These are phyloP conservation scores for Macaca nemestrina DNA, from an alignment of 2,113 vertebrate genomes.

Conservation along the genomic window DNA sequence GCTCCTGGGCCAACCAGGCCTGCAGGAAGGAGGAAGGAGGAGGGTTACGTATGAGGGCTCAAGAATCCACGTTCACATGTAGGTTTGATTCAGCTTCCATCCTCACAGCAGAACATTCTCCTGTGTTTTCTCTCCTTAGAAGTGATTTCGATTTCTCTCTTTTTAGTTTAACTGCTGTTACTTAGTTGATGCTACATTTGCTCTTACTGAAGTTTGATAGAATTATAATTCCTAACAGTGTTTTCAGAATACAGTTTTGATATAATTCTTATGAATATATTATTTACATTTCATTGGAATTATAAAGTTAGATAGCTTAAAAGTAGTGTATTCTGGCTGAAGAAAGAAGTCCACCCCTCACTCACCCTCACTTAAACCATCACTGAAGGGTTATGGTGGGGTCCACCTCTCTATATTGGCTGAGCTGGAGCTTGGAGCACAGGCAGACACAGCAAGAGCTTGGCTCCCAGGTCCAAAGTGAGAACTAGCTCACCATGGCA, in stretches of 20 bases:
- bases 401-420: neutral
- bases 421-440: neutral
- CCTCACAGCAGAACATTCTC: neutral
- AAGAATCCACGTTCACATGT: neutral
- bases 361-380: neutral
- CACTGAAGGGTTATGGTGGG: neutral
- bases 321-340: neutral
- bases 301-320: neutral
- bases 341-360: neutral
- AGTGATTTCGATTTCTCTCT: neutral
- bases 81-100: neutral
- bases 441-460: neutral
- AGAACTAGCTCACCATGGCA: neutral
- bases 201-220: neutral
- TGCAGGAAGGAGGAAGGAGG: neutral
- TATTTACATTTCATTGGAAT: neutral
- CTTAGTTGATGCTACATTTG: neutral
- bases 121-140: neutral
- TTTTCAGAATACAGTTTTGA: neutral
- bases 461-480: no score
- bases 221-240: neutral
- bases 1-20: neutral
- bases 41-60: neutral
- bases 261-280: neutral
- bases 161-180: neutral